A percentile compares a stretch with the other conserved stretches of the same genome.
Evolutionary conservation across 1,140 invertebrate genomes (phyloP).

Genomic region (Drosophila aff.): DNA sequence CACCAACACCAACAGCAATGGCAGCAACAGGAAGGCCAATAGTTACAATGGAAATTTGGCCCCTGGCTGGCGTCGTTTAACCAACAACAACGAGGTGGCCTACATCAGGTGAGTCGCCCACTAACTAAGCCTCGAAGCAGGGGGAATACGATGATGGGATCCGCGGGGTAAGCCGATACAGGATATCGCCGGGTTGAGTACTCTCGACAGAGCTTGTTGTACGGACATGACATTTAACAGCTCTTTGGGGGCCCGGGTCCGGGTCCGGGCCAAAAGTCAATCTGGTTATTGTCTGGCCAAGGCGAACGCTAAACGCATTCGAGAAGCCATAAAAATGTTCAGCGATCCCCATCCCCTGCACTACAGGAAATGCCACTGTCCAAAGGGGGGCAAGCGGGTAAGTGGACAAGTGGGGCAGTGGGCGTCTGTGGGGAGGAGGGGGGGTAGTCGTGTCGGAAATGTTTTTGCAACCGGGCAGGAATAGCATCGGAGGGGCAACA

Average conservation of each 20-base stretch:
- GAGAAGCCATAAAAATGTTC: slow-evolving; percentile 76
- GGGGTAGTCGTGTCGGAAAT: slow-evolving; percentile 66
- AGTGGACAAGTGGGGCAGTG: slow-evolving; percentile 3
- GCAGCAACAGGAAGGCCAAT: slow-evolving; percentile 34
- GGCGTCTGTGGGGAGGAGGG: slow-evolving; percentile 13
- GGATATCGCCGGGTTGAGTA: slow-evolving; percentile 20
- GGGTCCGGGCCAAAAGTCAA: slow-evolving; percentile 69
- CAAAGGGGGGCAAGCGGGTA: slow-evolving; percentile 17
- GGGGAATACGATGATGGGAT: slow-evolving; percentile 10
- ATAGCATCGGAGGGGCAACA: slow-evolving; percentile 18
- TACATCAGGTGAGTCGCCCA: slow-evolving; percentile 82
- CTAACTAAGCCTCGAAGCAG: background rate
- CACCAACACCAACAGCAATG: slow-evolving; percentile 51
- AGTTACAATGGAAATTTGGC: slow-evolving; percentile 80
- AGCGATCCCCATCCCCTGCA: slow-evolving; percentile 10
- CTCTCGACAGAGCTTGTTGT: slow-evolving; percentile 29
- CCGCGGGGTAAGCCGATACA: slow-evolving; percentile 14
- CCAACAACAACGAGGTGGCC: slow-evolving; percentile 82
- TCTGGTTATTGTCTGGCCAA: slow-evolving; percentile 71
- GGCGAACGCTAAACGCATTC: slow-evolving; percentile 57
- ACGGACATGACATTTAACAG: slow-evolving; percentile 72
- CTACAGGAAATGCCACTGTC: slow-evolving; percentile 71
- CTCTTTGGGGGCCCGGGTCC: slow-evolving; percentile 29
- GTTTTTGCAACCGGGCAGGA: slow-evolving; percentile 52
- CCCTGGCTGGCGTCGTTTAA: slow-evolving; percentile 82